Evolutionary conservation across 2,888 invertebrate genomes (phyloP), one percentile per base, ranked within the genome.

Genomic region (Ecdyonurus torrentis): DNA sequence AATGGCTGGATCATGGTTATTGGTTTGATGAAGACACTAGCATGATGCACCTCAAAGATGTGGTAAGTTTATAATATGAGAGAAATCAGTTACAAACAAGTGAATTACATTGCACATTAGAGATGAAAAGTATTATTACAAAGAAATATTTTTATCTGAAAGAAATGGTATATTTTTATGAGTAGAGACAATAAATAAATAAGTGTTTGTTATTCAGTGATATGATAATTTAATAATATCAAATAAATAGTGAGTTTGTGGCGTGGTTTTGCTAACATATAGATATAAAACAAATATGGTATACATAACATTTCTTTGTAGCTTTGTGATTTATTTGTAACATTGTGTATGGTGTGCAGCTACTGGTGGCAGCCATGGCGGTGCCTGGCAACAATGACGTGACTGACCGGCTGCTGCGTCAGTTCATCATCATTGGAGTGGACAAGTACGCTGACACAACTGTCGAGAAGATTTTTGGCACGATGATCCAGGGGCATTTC

Each of bases 401-500:
- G 66, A 87, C 91, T 0, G 81, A 87, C n/a, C 83, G 97, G 24
- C 84, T 97, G 67, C 83, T 89, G 65, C 83, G 95, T 0, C 96
- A 97, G 77, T 83, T 86, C 80, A 83, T 91, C 70, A 82, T 93
- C 60, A 79, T 96, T 55, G 85, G 89, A 1, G 83, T 95, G 62
- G 94, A 96, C 76, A 84, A 90, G 37, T 95, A 95, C 75, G 91
- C 92, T 69, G 92, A 94, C 74, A 78, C 81, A 62, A 93, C 93
- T 0, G 81, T 95, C 74, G 83, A 79, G 63, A 89, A 88, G 76
- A 95, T 97, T 71, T 97, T 95, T 76, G 79, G 83, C 58, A 81
- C 89, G 24, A 91, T 96, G 70, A 82, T 91, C 71, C 92, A 95
- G 69, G 93, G 93, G 90, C 94, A 96, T 73, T 93, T 97, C 72